Evolutionary conservation across 1,140 invertebrate species (phyloP).

Genomic region (Hormaphis cornu): DNA sequence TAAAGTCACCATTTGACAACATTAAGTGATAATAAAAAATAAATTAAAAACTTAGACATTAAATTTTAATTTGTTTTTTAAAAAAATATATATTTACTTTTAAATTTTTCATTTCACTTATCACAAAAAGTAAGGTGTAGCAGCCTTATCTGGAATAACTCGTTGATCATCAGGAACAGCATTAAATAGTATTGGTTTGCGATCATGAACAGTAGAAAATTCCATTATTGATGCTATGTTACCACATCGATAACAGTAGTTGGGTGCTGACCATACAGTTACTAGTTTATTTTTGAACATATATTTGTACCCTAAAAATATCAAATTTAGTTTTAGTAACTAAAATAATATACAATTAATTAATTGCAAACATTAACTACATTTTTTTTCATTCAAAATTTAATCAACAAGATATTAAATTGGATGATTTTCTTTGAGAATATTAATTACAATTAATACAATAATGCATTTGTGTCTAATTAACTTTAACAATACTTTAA

Average conservation of each 20-base stretch:
- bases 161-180: constrained; percentile 89
- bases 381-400: too few species aligned
- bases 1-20: not conserved
- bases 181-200: constrained; percentile 78
- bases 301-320: constrained; percentile 78
- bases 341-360: constrained; percentile 27
- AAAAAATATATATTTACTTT: not conserved
- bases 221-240: constrained; percentile 86
- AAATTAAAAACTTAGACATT: constrained; percentile 5
- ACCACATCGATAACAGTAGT: constrained; percentile 92
- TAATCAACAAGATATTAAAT: too few species aligned
- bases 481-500: too few species aligned
- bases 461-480: too few species aligned
- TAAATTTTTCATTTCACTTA: constrained; percentile 33
- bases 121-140: constrained; percentile 94
- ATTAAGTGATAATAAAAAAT: not conserved
- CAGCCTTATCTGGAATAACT: constrained; percentile 80
- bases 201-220: constrained; percentile 66
- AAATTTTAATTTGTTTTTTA: not conserved
- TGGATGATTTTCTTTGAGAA: too few species aligned
- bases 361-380: too few species aligned
- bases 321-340: constrained; percentile 36
- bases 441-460: too few species aligned
- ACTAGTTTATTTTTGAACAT: constrained; percentile 92
- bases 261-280: constrained; percentile 94